Conservation (phyloP, 2,888 invertebrate genomes). For the Caenorhabditis drosophilae region DNA sequence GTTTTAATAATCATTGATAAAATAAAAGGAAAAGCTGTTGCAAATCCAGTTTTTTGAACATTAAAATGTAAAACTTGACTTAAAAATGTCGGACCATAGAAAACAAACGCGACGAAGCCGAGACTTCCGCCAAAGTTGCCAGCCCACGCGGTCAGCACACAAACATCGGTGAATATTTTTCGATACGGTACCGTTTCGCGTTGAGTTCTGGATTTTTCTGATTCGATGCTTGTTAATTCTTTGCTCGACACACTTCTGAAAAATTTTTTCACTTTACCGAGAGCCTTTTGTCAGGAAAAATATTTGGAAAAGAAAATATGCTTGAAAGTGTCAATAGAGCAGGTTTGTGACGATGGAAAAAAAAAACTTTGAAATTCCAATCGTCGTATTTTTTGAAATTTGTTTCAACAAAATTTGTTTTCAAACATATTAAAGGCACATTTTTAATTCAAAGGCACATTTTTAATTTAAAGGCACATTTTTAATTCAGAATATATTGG, state of each 20-base stretch:
- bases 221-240: slow-evolving; percentile 6
- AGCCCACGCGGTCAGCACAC: slow-evolving; percentile 11
- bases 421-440: too few relatives aligned
- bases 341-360: too few relatives aligned
- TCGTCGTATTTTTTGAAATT: too few relatives aligned
- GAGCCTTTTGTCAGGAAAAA: neutral
- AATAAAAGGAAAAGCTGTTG: slow-evolving; percentile 41
- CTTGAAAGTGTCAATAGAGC: too few relatives aligned
- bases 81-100: slow-evolving; percentile 53
- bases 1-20: slow-evolving; percentile 40
- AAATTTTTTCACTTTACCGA: neutral
- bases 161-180: slow-evolving; percentile 12
- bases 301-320: neutral
- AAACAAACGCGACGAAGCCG: slow-evolving; percentile 43
- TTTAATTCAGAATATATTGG: too few relatives aligned
- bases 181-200: slow-evolving; percentile 30
- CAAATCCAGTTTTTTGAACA: slow-evolving; percentile 40
- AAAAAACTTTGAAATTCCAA: too few relatives aligned
- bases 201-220: neutral
- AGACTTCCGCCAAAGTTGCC: slow-evolving; percentile 44
- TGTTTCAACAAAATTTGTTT: too few relatives aligned
- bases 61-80: slow-evolving; percentile 36
- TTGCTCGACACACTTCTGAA: slow-evolving; percentile 7
- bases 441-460: too few relatives aligned
- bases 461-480: too few relatives aligned